A percentile compares a stretch with the other conserved stretches of the same genome.
Evolutionary conservation across 2,888 invertebrate genomes (phyloP).

Genomic region (Apamea monoglypha): DNA sequence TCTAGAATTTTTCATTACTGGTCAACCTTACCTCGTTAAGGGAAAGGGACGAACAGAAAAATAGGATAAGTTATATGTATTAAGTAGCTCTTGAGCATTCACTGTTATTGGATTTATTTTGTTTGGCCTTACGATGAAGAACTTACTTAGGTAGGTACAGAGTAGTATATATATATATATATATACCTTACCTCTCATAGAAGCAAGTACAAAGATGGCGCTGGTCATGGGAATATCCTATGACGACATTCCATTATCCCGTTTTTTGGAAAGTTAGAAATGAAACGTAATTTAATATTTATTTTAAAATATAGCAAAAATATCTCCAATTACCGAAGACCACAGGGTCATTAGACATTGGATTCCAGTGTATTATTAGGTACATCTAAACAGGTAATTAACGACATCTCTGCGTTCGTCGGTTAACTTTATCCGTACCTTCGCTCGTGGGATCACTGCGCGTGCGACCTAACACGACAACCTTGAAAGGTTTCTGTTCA

Average conservation of each 20-base stretch:
- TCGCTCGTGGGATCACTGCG: conserved; percentile 39
- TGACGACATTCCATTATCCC: neutral
- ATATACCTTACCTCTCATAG: neutral
- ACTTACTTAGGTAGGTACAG: neutral
- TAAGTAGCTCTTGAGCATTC: neutral
- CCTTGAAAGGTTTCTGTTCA: conserved; percentile 60
- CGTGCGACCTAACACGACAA: conserved; percentile 46
- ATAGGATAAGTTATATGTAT: conserved; percentile 1
- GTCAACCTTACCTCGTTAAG: neutral
- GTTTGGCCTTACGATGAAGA: conserved; percentile 17
- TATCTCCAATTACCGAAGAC: neutral
- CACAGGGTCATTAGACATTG: neutral
- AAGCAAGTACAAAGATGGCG: neutral
- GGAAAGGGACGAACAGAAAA: neutral
- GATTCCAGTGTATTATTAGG: conserved; percentile 9
- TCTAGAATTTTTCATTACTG: neutral
- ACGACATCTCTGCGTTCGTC: neutral
- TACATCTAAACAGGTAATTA: conserved; percentile 5
- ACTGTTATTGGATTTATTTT: conserved; percentile 45
- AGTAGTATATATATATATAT: neutral
- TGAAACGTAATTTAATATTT: neutral
- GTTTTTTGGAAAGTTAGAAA: neutral
- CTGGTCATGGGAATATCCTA: no score
- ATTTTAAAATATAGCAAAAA: neutral
- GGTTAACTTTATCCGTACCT: conserved; percentile 19